Base-by-base conservation (phyloP, 2,888 invertebrate genomes). In the Nomada fabriciana region DNA sequence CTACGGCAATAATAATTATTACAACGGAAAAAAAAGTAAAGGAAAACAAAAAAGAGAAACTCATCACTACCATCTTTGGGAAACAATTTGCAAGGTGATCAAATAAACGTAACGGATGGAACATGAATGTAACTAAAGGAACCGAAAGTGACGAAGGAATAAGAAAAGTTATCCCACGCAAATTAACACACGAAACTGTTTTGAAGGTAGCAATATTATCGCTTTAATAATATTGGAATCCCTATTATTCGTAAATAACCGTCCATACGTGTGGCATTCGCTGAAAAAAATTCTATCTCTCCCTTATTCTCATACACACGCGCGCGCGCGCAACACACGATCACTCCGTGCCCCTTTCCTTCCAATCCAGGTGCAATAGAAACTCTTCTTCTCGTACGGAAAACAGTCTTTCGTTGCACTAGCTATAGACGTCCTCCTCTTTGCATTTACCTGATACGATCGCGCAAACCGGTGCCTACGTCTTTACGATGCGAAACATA, bases 61-160 rank as follows among this genome's bases (percentile, higher is more conserved):
- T 89, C 88, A 90, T 90, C 87, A 91, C 90, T 90, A 90, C 89
- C 91, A 90, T 91, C 91, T 91, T 91, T 91, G 91, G 91, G 89
- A 91, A 90, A 91, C 88, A 89, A 89, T 87, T 83, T 88, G 86
- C 86, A 86, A 86, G 82, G 81, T 68, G 60, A 84, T 83, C 57
- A 71, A 72, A 18, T 61, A 52, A 59, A 61, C 67, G 42, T 60
- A 65, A 76, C 73, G 60, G 36, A 71, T 74, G 72, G 82, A 84
- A 73, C 73, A 43, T 80, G 55, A 25, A 76, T 64, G 68, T 67
- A 68, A 75, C 59, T 47, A 76, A 64, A 72, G 68, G 73, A 70
- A 73, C 68, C 67, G 65, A 59, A 84, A 71, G 60, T 72, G 67
- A 69, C 25, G 63, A 52, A 57, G 68, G 69, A 79, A 59, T 61